phyloP scores from a whole-genome alignment of 2,888 invertebrate species.

The Sinelater perroti region DNA sequence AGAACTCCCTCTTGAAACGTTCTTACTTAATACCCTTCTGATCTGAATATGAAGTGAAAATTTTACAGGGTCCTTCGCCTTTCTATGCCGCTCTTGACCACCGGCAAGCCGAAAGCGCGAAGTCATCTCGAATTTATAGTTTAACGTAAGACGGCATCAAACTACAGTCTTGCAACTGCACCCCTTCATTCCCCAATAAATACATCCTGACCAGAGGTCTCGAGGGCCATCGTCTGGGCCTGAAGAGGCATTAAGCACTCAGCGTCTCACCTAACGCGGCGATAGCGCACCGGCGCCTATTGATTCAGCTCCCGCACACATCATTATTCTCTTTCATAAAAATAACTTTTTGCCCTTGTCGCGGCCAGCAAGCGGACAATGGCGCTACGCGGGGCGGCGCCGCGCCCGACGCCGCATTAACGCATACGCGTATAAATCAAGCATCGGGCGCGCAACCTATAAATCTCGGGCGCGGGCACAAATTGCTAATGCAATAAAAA shows the following conservation, averaged over 20 bases:
- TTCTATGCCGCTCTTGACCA: no score
- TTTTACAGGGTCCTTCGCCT: no score
- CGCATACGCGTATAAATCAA: conserved; percentile 37
- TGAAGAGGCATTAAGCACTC: conserved; percentile 28
- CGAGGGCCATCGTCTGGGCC: conserved; percentile 41
- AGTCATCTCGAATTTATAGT: no score
- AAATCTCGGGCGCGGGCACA: conserved; percentile 35
- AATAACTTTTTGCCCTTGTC: neutral
- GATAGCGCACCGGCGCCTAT: conserved; percentile 22
- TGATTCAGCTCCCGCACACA: conserved; percentile 18
- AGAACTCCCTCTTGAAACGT: no score
- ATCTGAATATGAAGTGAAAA: no score
- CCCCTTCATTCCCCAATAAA: conserved; percentile 41
- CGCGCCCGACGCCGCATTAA: conserved; percentile 23
- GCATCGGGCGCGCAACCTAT: conserved; percentile 30
- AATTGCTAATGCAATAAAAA: conserved; percentile 45
- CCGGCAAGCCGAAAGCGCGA: no score
- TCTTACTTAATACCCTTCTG: no score
- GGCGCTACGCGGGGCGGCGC: conserved; percentile 1
- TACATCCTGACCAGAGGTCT: conserved; percentile 41
- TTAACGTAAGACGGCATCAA: no score
- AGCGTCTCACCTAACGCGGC: conserved; percentile 6
- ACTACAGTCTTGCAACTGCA: no score
- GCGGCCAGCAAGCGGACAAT: neutral
- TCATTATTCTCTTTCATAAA: neutral